Evolutionary conservation across 2,888 invertebrate genomes (phyloP), one percentile per base, ranked within the genome.

Genomic region (Morpho achilles): DNA sequence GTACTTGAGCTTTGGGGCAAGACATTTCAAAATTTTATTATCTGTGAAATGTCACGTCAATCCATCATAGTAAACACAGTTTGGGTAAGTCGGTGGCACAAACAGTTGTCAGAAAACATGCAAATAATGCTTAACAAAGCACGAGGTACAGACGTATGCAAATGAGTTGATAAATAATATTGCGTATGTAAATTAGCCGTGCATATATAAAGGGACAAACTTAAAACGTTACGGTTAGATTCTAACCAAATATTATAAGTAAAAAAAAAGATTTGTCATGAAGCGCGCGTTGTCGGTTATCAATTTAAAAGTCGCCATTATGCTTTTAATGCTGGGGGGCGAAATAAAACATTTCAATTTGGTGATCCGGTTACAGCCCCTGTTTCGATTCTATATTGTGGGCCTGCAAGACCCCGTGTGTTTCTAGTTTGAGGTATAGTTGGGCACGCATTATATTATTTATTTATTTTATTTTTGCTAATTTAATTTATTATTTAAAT

Each of bases 311-410:
- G 88, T 84, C 79, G 81, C 80, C 72, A 84, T 87, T 84, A 89
- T 84, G 78, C 81, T 61, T 73, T 77, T 83, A 84, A 83, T 82
- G 79, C 80, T 71, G 62, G 67, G 76, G 83, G 86, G 81, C 77
- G 79, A 79, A 80, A 89, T 90, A 90, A 88, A 89, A 90, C 90
- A 90, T 90, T 90, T 89, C 90, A 89, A 90, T 90, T 89, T 90
- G 76, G 85, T 80, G 87, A 89, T 89, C 90, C 88, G 89, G 90
- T 89, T 89, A 81, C 82, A 79, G 74, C 81, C 84, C 87, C 81
- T 77, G 80, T 77, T 83, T 80, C 77, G 76, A 84, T 84, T 86
- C 84, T 82, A 85, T 80, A 84, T 87, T 87, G 86, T 88, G 87
- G 85, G 78, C 78, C 85, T 83, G 84, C 76, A 81, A 85, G 81